These are phyloP conservation scores for Drosophila neocordata DNA, from an alignment of 1,140 invertebrate species.

Conservation along the genomic window DNA sequence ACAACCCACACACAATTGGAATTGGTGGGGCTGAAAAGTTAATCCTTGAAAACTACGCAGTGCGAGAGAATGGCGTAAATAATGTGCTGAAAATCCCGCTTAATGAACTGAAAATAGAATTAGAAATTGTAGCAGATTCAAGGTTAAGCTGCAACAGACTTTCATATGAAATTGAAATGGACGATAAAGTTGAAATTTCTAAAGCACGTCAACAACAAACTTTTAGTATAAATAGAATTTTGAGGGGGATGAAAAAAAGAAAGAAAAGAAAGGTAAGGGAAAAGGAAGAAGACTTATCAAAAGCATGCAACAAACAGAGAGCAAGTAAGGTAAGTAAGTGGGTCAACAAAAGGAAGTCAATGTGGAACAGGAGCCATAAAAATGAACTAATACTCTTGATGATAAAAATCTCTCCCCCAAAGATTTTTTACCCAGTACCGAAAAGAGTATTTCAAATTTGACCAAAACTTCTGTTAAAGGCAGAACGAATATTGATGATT, in stretches of 20 bases:
- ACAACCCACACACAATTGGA: background rate
- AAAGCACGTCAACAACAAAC: conserved; percentile 42
- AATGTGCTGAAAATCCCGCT: conserved; percentile 68
- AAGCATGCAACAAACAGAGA: conserved; percentile 6
- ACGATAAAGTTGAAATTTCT: conserved; percentile 40
- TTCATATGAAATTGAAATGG: conserved; percentile 41
- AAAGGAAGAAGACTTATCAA: conserved; percentile 18
- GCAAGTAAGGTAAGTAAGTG: background rate
- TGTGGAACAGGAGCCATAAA: conserved; percentile 18
- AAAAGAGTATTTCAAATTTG: background rate
- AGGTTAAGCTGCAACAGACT: conserved; percentile 48
- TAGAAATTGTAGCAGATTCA: conserved; percentile 58
- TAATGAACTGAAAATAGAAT: conserved; percentile 78
- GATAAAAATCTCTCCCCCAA: conserved; percentile 5
- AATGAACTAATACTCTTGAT: conserved; percentile 15
- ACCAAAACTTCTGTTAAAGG: no score
- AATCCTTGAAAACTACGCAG: conserved; percentile 48
- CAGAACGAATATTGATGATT: no score
- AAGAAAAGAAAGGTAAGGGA: conserved; percentile 1
- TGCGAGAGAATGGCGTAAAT: conserved; percentile 40
- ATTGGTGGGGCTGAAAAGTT: conserved; percentile 24
- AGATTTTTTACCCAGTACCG: background rate
- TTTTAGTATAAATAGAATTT: conserved; percentile 22
- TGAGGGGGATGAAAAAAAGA: background rate
- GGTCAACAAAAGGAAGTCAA: conserved; percentile 9